phyloP scores from a whole-genome alignment of 2,888 invertebrate species.

The Mesoligia furuncula region DNA sequence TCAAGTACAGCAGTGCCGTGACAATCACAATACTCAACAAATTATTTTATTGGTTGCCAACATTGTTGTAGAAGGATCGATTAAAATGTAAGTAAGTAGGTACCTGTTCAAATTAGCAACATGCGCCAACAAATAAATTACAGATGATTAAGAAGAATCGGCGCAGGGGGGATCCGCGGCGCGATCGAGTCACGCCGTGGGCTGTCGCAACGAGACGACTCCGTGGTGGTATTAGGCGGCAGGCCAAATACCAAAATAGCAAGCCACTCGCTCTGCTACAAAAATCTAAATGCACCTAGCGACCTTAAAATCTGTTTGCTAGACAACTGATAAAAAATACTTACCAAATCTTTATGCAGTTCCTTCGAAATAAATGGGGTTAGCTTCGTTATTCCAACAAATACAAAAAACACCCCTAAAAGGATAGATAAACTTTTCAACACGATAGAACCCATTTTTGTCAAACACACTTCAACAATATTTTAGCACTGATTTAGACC shows the following conservation, averaged over 20 bases:
- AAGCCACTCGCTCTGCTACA: constrained; percentile 84
- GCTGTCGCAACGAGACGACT: constrained; percentile 81
- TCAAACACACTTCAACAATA: constrained; percentile 59
- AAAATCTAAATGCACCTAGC: constrained; percentile 84
- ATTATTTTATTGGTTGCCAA: constrained; percentile 33
- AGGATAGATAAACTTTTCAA: constrained; percentile 97
- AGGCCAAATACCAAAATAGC: constrained; percentile 90
- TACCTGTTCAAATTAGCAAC: constrained; percentile 37
- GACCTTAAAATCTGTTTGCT: constrained; percentile 77
- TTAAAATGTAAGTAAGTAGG: constrained; percentile 16
- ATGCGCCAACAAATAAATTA: constrained; percentile 59
- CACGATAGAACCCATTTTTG: constrained; percentile 92
- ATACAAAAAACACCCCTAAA: constrained; percentile 98
- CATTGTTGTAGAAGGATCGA: constrained; percentile 28
- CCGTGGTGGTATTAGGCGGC: constrained; percentile 86
- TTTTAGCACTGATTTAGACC: constrained; percentile 64
- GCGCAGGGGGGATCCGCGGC: constrained; percentile 53
- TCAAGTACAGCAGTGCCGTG: constrained; percentile 9
- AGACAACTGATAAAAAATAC: constrained; percentile 73
- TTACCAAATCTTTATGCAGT: constrained; percentile 98
- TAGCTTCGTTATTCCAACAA: constrained; percentile 97
- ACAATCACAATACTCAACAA: constrained; percentile 13
- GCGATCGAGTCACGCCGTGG: constrained; percentile 66
- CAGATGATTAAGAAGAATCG: constrained; percentile 51
- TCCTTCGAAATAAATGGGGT: constrained; percentile 98